A percentile compares a stretch with the other conserved stretches of the same genome.
Conservation (phyloP, 2,113 vertebrate genomes). For the Leptodactylus fuscus region DNA sequence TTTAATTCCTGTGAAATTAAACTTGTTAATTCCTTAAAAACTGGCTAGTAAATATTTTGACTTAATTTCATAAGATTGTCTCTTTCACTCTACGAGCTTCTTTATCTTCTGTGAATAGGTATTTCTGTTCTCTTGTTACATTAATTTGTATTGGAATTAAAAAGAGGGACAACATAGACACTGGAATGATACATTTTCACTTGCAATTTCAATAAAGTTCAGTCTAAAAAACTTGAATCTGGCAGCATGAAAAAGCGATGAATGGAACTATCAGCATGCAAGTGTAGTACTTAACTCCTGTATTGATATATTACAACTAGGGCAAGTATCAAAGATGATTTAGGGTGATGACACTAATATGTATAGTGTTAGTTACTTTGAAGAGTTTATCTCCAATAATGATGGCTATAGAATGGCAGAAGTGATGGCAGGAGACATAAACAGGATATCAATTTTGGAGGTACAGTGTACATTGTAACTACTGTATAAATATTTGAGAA, state of each 20-base stretch:
- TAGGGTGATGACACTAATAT: too few species aligned
- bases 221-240: background rate
- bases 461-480: too few species aligned
- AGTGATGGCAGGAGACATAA: too few species aligned
- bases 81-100: background rate
- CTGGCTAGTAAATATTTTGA: slow-evolving; percentile 19
- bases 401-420: too few species aligned
- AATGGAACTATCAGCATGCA: background rate
- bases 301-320: too few species aligned
- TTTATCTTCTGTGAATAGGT: slow-evolving; percentile 7
- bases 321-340: too few species aligned
- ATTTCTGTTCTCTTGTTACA: background rate
- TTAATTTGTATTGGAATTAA: slow-evolving; percentile 3
- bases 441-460: too few species aligned
- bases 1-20: slow-evolving; percentile 32
- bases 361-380: too few species aligned
- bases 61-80: slow-evolving; percentile 2
- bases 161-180: background rate
- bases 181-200: background rate
- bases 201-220: background rate
- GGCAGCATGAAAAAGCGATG: background rate
- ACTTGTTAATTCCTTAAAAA: slow-evolving; percentile 32
- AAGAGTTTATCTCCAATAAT: too few species aligned
- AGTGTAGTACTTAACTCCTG: background rate
- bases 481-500: too few species aligned